Base-by-base conservation (phyloP, 2,113 vertebrate genomes). In the Zonotrichia leucophrys region DNA sequence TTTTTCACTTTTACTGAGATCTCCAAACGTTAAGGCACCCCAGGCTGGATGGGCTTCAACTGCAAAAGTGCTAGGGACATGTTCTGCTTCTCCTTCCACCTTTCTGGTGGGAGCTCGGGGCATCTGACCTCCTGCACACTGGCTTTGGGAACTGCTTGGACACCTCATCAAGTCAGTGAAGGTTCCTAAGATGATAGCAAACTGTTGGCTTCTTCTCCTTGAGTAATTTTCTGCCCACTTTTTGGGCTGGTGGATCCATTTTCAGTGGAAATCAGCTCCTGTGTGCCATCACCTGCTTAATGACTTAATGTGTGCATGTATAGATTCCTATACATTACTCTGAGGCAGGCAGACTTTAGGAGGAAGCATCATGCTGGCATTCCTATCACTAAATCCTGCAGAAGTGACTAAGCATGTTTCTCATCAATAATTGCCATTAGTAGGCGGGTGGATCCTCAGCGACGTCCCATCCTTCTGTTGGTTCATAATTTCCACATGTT, bases 401-500 rank as follows among this genome's bases (percentile, higher is more conserved):
- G 33, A 88, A 92, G 11, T 80, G 55, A 92, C 76, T 73, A 76
- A 88, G 82, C 19, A 66, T 78, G n/a, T 69, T 90, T 95, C 46
- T 46, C 56, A 46, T 68, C 83, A 92, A 60, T 42, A 89, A 85
- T 49, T 87, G 75, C 25, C 47, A 24, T 80, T 78, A 70, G 70
- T 60, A 77, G 42, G 52, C 1, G 46, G 80, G 76, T 69, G 60
- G 78, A 90, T 83, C 41, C 63, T 63, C 64, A 87, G 42, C 73
- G 42, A 58, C 37, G 33, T 92, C 24, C 25, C 47, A 62, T 81
- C 78, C 21, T n/a, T 67, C 66, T 81, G 22, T 88, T 87, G 87
- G 85, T 81, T 94, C 73, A 86, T 86, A 31, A 74, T 90, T 95
- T 94, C 91, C 89, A 68, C 46, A 84, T 82, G 50, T 90, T 6